A percentile compares a stretch with the other conserved stretches of the same genome.
phyloP scores from a whole-genome alignment of 2,888 invertebrate genomes.

The Calephelis perditalis region DNA sequence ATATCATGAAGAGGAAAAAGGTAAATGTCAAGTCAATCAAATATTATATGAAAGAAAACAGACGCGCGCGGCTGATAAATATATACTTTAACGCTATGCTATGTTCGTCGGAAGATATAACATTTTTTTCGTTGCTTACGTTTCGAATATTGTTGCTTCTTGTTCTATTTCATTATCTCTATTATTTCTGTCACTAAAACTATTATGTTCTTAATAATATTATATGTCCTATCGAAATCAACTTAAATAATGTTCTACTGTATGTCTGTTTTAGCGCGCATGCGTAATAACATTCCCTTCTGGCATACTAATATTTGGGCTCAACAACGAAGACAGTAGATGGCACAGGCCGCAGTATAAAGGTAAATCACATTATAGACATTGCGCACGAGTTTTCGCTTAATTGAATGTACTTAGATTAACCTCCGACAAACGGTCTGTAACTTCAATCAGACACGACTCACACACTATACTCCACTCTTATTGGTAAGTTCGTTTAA shows the following conservation, averaged over 20 bases:
- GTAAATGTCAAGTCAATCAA: slow-evolving; percentile 63
- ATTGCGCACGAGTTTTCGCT: slow-evolving; percentile 42
- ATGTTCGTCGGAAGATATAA: slow-evolving; percentile 45
- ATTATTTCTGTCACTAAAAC: slow-evolving; percentile 39
- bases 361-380: slow-evolving; percentile 50
- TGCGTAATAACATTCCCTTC: slow-evolving; percentile 78
- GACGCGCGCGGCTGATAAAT: slow-evolving; percentile 52
- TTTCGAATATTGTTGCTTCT: slow-evolving; percentile 40
- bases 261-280: slow-evolving; percentile 78
- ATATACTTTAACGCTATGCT: slow-evolving; percentile 61
- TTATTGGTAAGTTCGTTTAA: slow-evolving; percentile 32
- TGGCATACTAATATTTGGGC: slow-evolving; percentile 76
- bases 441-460: slow-evolving; percentile 37
- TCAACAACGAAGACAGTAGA: slow-evolving; percentile 56
- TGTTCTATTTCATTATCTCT: slow-evolving; percentile 28
- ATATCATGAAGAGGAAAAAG: slow-evolving; percentile 78
- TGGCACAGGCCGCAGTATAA: slow-evolving; percentile 46
- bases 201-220: slow-evolving; percentile 30
- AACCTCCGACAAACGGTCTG: slow-evolving; percentile 40
- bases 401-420: slow-evolving; percentile 21
- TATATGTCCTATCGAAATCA: background rate
- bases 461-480: slow-evolving; percentile 20
- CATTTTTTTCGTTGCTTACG: slow-evolving; percentile 37
- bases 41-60: slow-evolving; percentile 46
- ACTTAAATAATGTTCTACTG: slow-evolving; percentile 65